Evolutionary conservation across 2,888 invertebrate species (phyloP).

Genomic region (Malacosoma neustria): DNA sequence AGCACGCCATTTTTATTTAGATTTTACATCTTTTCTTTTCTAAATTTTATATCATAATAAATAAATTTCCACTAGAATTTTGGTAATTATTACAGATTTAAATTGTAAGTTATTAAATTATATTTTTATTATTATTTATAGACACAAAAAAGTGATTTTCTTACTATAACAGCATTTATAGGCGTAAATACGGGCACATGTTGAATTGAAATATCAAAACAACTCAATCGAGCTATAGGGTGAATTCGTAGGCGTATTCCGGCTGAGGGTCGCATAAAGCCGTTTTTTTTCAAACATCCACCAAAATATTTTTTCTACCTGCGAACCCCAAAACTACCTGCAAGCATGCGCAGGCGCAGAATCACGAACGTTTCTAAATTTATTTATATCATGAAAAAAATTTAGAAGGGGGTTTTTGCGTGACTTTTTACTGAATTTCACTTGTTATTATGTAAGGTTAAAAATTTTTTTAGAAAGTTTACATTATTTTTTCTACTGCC

Average conservation of each 20-base stretch:
- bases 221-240: slow-evolving; percentile 16
- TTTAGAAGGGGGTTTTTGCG: slow-evolving; percentile 54
- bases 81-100: too few relatives aligned
- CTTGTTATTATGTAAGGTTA: slow-evolving; percentile 45
- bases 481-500: slow-evolving; percentile 21
- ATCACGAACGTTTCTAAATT: slow-evolving; percentile 42
- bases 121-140: too few relatives aligned
- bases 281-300: slow-evolving; percentile 56
- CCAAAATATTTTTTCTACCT: slow-evolving; percentile 68
- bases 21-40: too few relatives aligned
- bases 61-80: too few relatives aligned
- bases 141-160: too few relatives aligned
- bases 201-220: slow-evolving; percentile 19
- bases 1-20: too few relatives aligned
- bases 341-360: slow-evolving; percentile 50
- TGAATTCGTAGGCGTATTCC: slow-evolving; percentile 51
- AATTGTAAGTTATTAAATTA: too few relatives aligned
- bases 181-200: too few relatives aligned
- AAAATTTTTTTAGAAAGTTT: slow-evolving; percentile 48
- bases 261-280: slow-evolving; percentile 65
- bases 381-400: slow-evolving; percentile 6
- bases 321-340: slow-evolving; percentile 66
- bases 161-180: too few relatives aligned
- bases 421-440: slow-evolving; percentile 60
- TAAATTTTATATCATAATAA: too few relatives aligned